Conservation (phyloP, 2,888 invertebrate genomes). For the Caenorhabditis macrosperma region DNA sequence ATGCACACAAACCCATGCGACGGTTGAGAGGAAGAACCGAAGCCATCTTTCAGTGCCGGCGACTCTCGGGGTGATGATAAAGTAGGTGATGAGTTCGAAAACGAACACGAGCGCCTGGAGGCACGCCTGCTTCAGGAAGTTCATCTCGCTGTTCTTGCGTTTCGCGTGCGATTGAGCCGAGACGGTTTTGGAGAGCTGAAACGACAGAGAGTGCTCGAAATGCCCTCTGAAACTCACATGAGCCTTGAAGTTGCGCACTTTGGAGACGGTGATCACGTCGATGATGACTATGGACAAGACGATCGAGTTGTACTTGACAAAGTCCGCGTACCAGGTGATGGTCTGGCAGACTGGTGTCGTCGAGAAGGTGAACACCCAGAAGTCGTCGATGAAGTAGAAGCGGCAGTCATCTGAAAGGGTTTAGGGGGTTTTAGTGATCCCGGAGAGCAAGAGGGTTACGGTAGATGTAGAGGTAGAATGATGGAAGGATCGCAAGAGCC, state of each 20-base stretch:
- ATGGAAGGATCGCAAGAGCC: constrained; percentile 54
- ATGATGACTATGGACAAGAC: constrained; percentile 60
- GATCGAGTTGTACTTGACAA: constrained; percentile 63
- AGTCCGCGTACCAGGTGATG: constrained; percentile 65
- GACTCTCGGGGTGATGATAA: constrained; percentile 55
- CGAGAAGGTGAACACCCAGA: constrained; percentile 62
- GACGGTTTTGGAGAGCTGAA: constrained; percentile 23
- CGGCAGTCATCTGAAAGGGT: constrained; percentile 62
- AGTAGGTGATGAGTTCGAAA: constrained; percentile 63
- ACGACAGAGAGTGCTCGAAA: no score
- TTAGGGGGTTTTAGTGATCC: neutral
- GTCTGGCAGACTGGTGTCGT: constrained; percentile 49
- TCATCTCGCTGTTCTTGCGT: constrained; percentile 48
- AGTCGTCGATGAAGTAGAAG: constrained; percentile 54
- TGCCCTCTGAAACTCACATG: constrained; percentile 4
- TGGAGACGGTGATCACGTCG: constrained; percentile 59
- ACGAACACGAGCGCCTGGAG: constrained; percentile 64
- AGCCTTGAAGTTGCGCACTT: constrained; percentile 52
- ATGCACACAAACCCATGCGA: constrained; percentile 65
- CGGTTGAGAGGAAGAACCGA: constrained; percentile 59
- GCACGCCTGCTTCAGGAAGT: constrained; percentile 65
- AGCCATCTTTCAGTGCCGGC: constrained; percentile 41
- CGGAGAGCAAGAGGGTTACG: constrained; percentile 43
- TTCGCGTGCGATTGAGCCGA: constrained; percentile 32
- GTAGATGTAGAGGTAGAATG: constrained; percentile 60